A percentile compares a stretch with the other conserved stretches of the same genome.
phyloP scores from a whole-genome alignment of 2,797 vertebrate genomes.

The Sebastes flavidus region DNA sequence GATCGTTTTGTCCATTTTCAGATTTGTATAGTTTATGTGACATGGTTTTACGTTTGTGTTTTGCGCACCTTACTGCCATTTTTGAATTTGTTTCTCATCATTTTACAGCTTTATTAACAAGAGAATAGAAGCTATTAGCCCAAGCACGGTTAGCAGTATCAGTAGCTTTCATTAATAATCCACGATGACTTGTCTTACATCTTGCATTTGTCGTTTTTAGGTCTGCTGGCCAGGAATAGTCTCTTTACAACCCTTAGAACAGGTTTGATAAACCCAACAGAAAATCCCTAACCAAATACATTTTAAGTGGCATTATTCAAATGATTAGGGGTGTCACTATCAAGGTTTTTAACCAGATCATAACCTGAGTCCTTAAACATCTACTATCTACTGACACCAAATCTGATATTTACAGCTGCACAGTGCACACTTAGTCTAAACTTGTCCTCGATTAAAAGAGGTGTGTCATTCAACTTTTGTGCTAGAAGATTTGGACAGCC shows the following conservation, averaged over 20 bases:
- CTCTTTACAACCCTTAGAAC: not conserved
- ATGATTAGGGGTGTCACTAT: not conserved
- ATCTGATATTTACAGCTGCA: not conserved
- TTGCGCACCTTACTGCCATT: not conserved
- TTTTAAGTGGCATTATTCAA: not conserved
- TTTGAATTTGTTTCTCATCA: not conserved
- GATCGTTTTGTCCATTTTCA: not conserved
- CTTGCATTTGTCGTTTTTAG: conserved; percentile 11
- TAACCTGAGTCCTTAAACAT: not conserved
- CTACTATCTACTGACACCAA: not conserved
- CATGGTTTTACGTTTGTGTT: not conserved
- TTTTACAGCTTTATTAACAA: not conserved
- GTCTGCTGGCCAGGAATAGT: not conserved
- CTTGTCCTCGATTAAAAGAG: not conserved
- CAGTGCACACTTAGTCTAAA: not conserved
- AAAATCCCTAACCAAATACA: not conserved
- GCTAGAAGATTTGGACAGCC: not conserved
- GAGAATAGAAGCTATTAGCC: not conserved
- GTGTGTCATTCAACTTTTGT: not conserved
- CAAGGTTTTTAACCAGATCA: not conserved
- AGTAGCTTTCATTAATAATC: conserved; percentile 35
- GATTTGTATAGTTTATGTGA: not conserved
- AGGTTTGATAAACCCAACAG: not conserved
- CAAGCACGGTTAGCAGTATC: not conserved
- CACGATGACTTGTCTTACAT: conserved; percentile 19